Evolutionary conservation across 2,888 invertebrate species (phyloP), one percentile per base, ranked within the genome.

Genomic region (Julus scandinavius): DNA sequence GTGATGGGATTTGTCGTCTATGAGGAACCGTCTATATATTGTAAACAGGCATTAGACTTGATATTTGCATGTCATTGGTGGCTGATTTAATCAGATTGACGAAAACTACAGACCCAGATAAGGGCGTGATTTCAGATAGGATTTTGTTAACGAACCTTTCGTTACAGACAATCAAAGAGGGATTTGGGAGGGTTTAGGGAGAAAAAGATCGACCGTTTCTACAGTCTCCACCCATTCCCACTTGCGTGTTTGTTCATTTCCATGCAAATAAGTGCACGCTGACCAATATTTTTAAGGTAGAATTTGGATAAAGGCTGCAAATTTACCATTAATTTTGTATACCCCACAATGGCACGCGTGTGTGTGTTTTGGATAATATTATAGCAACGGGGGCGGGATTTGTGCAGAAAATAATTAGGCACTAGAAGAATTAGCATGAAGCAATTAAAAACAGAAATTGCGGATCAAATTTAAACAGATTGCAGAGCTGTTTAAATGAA

Each of bases 21-120:
- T 38, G 11, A 80, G 80, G 29, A 80, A 80, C 11, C 80, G 80
- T 80, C 80, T 80, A 80, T 80, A 80, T 38, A n/a, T n/a, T 80
- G 80, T 80, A 80, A 80, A 80, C 80, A 80, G 80, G 80, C 80
- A 80, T 80, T 80, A 85, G 85, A 85, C n/a, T 85, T 85, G 85
- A 49, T 85, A 85, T 45, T 85, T 85, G 85, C 80, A 80, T 85
- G 85, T 85, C 85, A 85, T 50, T 85, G 85, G 50, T 85, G 85
- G 85, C 45, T 50, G 85, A 85, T 85, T 85, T 49, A 85, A 85
- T 85, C 85, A 85, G 45, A 85, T 50, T n/a, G 50, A 85, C 45
- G 85, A 85, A 49, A 85, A 85, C 45, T 50, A 45, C 3, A 50
- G 85, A 85, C 85, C 80, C 50, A 85, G 85, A 85, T 85, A 85